Evolutionary conservation across 2,888 invertebrate genomes (phyloP).

Genomic region (Lottia gigantea): DNA sequence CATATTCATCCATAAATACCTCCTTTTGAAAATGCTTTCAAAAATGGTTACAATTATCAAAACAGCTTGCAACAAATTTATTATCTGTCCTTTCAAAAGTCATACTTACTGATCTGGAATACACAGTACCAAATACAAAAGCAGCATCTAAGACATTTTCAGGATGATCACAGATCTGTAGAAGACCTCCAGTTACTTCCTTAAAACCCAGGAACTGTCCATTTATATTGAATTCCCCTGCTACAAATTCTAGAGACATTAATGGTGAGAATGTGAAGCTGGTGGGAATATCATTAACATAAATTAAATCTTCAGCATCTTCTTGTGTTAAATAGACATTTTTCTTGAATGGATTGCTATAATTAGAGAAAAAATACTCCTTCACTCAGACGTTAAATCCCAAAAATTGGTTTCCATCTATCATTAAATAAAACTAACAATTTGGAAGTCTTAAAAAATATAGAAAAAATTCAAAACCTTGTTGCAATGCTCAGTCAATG

Average conservation of each 20-base stretch:
- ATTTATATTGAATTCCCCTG: conserved; percentile 59
- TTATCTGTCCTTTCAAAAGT: neutral
- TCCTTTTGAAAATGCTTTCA: no score
- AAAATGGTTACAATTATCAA: no score
- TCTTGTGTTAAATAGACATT: conserved; percentile 23
- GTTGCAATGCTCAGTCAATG: no score
- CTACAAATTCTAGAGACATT: conserved; percentile 54
- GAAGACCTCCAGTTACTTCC: conserved; percentile 51
- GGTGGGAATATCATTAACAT: conserved; percentile 42
- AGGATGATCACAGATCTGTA: conserved; percentile 67
- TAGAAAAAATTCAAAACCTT: no score
- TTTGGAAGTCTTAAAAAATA: no score
- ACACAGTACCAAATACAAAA: conserved; percentile 67
- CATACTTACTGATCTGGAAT: conserved; percentile 53
- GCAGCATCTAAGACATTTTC: conserved; percentile 60
- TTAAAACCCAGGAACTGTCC: conserved; percentile 65
- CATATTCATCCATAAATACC: no score
- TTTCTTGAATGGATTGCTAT: no score
- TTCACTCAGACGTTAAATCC: no score
- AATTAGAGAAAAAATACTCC: no score
- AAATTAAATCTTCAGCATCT: conserved; percentile 41
- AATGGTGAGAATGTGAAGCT: conserved; percentile 53
- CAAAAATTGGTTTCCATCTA: no score
- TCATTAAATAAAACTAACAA: no score
- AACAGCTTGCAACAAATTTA: no score